Evolutionary conservation across 2,888 invertebrate species (phyloP), one percentile per base, ranked within the genome.

Genomic region (Athrips mouffetella): DNA sequence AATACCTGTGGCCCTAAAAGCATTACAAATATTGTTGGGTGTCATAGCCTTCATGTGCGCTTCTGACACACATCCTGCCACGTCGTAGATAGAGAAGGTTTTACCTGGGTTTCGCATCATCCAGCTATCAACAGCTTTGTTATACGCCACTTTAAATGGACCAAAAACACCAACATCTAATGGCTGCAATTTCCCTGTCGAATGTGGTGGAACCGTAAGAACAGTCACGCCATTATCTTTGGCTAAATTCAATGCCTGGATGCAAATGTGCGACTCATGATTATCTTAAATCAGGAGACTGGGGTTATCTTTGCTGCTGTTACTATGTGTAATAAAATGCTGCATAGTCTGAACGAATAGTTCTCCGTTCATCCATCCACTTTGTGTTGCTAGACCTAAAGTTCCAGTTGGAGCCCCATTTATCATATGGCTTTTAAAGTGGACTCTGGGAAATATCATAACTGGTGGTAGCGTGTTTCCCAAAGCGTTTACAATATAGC

Each of bases 171-270:
- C 54, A 18, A 58, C 18, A 47, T 67, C 63, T 0, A 70, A 0
- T 46, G 76, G 59, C 61, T 76, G 63, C 51, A 70, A 41, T 51
- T 55, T 42, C 45, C 65, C 57, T 13, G 58, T 62, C 33, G 58
- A 60, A 42, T 63, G 74, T 13, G 73, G 70, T n/a, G 73, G 73
- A 11, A 74, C 57, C 41, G 64, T 70, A 13, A 74, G 47, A 15
- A 78, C 47, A 18, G 66, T 55, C 13, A 72, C 58, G 10, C 63
- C 63, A 53, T 70, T 61, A 44, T 62, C 56, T 49, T 65, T 59
- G 42, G 8, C 18, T 18, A n/a, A 30, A 29, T 18, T 42, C 18
- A 15, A 18, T 30, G 16, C 30, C 42, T n/a, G 30, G 10, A 3
- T 29, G n/a, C 8, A 42, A 15, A 10, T 29, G 30, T 8, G 30